phyloP scores from a whole-genome alignment of 2,113 vertebrate species.

The Ophiodon elongatus region DNA sequence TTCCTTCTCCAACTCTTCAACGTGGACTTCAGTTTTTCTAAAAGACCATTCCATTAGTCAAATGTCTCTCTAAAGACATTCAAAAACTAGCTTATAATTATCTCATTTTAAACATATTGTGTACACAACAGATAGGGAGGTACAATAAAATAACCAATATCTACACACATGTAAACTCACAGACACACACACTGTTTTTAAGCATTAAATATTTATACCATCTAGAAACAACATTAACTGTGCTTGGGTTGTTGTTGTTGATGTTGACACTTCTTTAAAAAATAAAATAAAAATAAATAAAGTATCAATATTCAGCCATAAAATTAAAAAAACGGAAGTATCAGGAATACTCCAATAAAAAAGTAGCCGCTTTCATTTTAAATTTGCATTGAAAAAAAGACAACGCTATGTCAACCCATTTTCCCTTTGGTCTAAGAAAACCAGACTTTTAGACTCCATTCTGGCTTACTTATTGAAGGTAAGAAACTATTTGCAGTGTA shows the following conservation, averaged over 20 bases:
- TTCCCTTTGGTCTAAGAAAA: background rate
- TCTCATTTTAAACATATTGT: background rate
- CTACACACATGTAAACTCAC: background rate
- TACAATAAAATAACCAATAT: background rate
- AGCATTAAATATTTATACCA: background rate
- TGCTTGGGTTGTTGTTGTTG: too few species aligned
- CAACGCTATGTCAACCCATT: background rate
- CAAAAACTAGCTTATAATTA: slow-evolving; percentile 8
- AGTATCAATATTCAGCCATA: too few species aligned
- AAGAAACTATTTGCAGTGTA: slow-evolving; percentile 33
- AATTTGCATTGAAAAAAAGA: background rate
- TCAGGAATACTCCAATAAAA: background rate
- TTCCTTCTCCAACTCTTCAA: too few species aligned
- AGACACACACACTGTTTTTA: background rate
- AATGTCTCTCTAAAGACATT: slow-evolving; percentile 4
- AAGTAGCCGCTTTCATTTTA: background rate
- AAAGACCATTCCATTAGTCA: background rate
- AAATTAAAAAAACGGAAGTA: too few species aligned
- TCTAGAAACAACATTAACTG: background rate
- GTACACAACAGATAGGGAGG: background rate
- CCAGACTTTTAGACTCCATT: background rate
- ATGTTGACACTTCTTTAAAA: too few species aligned
- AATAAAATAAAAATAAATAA: too few species aligned
- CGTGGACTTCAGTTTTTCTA: background rate
- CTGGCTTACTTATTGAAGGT: background rate